Base-by-base conservation (phyloP, 2,797 vertebrate genomes). In the Jordanella pulchra region DNA sequence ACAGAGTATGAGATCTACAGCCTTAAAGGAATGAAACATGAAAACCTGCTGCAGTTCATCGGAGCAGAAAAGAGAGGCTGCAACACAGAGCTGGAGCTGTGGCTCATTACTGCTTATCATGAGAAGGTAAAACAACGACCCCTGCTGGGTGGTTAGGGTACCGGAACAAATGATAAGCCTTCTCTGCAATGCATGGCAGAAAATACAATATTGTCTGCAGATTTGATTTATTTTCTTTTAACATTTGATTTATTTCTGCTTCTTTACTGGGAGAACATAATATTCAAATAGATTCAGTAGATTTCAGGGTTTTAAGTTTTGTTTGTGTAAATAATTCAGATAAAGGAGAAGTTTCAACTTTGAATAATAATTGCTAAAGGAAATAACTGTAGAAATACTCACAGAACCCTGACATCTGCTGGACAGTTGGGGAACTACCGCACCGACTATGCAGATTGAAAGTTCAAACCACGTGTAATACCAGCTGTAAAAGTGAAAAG, bases 1-100 rank as follows among this genome's bases (percentile, higher is more conserved):
- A 98, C 98, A 25, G 98, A 99, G 85, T 99, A 98, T 2, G 97
- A 99, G 92, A 96, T 98, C 70, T 99, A 97, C 94, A 97, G 93
- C 81, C 87, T 97, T 81, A 95, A 93, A 45, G 97, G 98, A 65
- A 99, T 99, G 97, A 99, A 97, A 86, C 98, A 99, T 67, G 97
- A 99, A 70, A 99, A 97, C 85, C 94, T 99, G 86, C 85, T 99
- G 69, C 95, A 97, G 87, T 99, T 99, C 82, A 96, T 99, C 39
- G 96, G 97, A 0, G 97, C 96, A 25, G 98, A 99, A 93, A 99
- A 98, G 82, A 94, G 97, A 84, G 97, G 96, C 91, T 96, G 95
- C 63, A 96, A 96, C 90, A 94, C 98, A 58, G 97, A 99, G 88
- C 94, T 98, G 7, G 97, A 99, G 86, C 95, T 99, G 67, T 99